These are phyloP conservation scores for Morelia viridis DNA, from an alignment of 2,797 vertebrate genomes.

Conservation along the genomic window DNA sequence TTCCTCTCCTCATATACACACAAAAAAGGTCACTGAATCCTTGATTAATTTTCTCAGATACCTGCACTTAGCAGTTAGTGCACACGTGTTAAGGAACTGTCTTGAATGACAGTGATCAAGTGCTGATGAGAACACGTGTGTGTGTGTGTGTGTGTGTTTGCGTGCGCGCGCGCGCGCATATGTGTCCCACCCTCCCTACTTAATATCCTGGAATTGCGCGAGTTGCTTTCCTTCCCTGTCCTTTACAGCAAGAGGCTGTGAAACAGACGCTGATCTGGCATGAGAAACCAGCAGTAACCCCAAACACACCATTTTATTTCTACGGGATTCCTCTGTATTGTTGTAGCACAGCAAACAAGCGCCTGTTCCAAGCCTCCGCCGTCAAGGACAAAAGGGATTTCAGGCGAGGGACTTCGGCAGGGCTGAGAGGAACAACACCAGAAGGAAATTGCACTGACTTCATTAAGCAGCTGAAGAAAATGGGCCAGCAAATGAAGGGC, in stretches of 20 bases:
- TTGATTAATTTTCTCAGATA: conserved; percentile 9
- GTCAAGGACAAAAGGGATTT: conserved; percentile 78
- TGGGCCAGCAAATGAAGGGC: conserved; percentile 72
- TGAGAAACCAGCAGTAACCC: background rate
- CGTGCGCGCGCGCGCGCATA: background rate
- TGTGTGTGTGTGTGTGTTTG: background rate
- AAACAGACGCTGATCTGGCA: conserved; percentile 5
- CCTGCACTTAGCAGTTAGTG: conserved; percentile 35
- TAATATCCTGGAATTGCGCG: conserved; percentile 37
- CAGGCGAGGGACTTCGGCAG: conserved; percentile 8
- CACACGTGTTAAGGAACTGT: background rate
- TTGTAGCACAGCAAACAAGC: conserved; percentile 39
- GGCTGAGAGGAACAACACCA: background rate
- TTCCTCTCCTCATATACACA: background rate
- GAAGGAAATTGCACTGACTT: conserved; percentile 49
- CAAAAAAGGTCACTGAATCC: conserved; percentile 8
- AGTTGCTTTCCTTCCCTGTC: background rate
- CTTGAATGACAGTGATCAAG: conserved; percentile 23
- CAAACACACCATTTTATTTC: background rate
- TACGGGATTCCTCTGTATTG: conserved; percentile 24
- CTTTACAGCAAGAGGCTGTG: background rate
- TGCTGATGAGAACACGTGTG: conserved; percentile 37
- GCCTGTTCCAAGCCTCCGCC: conserved; percentile 20
- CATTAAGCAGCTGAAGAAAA: conserved; percentile 33
- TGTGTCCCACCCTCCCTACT: background rate